These are phyloP conservation scores for Mandrillus leucophaeus DNA, from an alignment of 2,113 vertebrate species.

Conservation along the genomic window DNA sequence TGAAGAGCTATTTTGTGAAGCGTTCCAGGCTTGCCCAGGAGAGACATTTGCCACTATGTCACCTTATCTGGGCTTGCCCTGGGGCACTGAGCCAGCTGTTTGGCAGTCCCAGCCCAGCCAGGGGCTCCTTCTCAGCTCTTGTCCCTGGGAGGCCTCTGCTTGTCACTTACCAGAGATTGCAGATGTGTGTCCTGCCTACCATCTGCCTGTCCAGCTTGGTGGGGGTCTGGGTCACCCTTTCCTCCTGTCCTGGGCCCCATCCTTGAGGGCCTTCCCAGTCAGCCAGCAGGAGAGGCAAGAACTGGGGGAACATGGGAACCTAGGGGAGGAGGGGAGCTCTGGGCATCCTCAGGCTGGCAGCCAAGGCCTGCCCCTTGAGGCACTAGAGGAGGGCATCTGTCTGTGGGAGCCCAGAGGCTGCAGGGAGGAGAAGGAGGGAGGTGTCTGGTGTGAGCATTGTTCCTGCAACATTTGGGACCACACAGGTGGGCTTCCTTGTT, in stretches of 20 bases:
- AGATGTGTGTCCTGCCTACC: too few relatives aligned
- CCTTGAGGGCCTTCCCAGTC: neutral
- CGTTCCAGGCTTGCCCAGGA: neutral
- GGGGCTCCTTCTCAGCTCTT: neutral
- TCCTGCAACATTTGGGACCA: neutral
- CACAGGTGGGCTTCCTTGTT: accelerated
- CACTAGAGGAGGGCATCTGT: neutral
- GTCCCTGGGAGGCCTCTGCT: neutral
- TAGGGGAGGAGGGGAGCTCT: neutral
- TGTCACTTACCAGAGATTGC: neutral
- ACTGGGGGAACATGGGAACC: neutral
- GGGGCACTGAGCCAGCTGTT: neutral
- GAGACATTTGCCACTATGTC: slow-evolving; percentile 40
- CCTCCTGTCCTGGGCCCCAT: neutral
- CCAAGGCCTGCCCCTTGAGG: neutral
- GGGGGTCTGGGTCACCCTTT: neutral
- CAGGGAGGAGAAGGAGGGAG: neutral
- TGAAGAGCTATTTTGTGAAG: neutral
- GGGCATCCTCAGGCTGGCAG: neutral
- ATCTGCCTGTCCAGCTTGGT: neutral
- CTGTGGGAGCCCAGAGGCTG: neutral
- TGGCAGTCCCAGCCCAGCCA: neutral
- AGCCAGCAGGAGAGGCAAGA: neutral
- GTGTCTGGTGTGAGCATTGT: neutral
- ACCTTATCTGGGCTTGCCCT: neutral